A percentile compares a stretch with the other conserved stretches of the same genome.
phyloP scores from a whole-genome alignment of 2,113 vertebrate species.

The Papio anubis region DNA sequence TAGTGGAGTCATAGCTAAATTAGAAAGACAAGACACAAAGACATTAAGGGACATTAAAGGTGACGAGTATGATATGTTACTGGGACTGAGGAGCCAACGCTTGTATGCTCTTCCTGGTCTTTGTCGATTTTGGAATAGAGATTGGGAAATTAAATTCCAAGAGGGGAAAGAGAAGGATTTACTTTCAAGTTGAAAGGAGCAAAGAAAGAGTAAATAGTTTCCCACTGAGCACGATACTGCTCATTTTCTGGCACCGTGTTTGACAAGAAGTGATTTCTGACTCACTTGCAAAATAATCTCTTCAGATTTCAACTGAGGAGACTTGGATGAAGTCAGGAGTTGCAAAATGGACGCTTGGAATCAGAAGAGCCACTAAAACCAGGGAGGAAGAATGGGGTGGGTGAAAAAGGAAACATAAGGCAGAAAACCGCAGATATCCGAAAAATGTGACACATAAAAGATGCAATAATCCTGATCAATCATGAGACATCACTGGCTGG shows the following conservation, averaged over 20 bases:
- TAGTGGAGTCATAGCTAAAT: constrained; percentile 68
- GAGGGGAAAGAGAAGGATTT: constrained; percentile 20
- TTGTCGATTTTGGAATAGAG: constrained; percentile 56
- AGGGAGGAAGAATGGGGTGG: neutral
- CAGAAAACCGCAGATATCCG: neutral
- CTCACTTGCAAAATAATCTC: constrained; percentile 38
- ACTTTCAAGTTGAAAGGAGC: constrained; percentile 36
- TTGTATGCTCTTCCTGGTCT: constrained; percentile 35
- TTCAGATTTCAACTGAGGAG: constrained; percentile 36
- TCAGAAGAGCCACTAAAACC: neutral
- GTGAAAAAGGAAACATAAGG: neutral
- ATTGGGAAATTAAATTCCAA: constrained; percentile 49
- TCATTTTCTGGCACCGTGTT: neutral
- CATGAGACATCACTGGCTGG: neutral
- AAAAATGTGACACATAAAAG: neutral
- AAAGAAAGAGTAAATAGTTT: constrained; percentile 26
- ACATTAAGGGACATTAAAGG: constrained; percentile 28
- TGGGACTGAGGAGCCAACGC: neutral
- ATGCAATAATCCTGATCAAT: neutral
- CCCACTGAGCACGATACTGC: neutral
- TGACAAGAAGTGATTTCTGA: constrained; percentile 58
- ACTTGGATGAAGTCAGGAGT: neutral
- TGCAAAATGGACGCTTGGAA: neutral
- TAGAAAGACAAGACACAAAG: constrained; percentile 66
- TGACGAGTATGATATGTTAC: constrained; percentile 54